Evolutionary conservation across 2,113 vertebrate genomes (phyloP), one percentile per base, ranked within the genome.

Genomic region (Boleophthalmus pectinirostris): DNA sequence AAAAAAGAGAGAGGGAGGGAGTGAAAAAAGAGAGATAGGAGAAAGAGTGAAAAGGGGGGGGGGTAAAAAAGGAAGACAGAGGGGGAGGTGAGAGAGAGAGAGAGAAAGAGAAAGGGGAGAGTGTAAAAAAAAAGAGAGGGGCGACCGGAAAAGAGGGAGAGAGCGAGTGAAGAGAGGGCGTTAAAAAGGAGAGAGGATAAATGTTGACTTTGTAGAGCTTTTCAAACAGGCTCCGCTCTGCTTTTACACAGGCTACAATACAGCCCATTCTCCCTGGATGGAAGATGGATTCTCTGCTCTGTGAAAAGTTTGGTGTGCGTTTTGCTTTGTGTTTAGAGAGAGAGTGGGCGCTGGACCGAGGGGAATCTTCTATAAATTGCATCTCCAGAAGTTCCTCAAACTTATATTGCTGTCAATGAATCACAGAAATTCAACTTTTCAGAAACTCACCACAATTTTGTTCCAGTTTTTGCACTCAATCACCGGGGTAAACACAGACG

Each of bases 151-250:
- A n/a, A n/a, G n/a, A n/a, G n/a, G n/a, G n/a, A n/a, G n/a, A n/a
- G n/a, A n/a, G n/a, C n/a, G n/a, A n/a, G n/a, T n/a, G n/a, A 6
- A 45, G 12, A 45, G 43, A 45, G 43, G 43, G 43, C 2, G 43
- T 11, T 2, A 45, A 13, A 45, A 45, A 45, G 43, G 49, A 13
- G 13, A 63, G 25, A 20, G 60, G 60, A 63, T 64, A 38, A 64
- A 64, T 64, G 61, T 64, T 61, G 58, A 61, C 58, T 33, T 35
- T 38, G 61, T 33, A 6, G 29, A n/a, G 18, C 61, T 21, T 35
- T 64, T 64, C 11, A 21, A 38, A 64, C 61, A 38, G 38, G 60
- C 12, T 24, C 10, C 12, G 10, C 5, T 0, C 29, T 1, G 33
- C 61, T 64, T 10, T 38, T 35, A 64, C 33, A 3, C 12, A 29